A percentile compares a stretch with the other conserved stretches of the same genome.
Conservation (phyloP, 2,888 invertebrate species). For the Diadegma fenestrale region DNA sequence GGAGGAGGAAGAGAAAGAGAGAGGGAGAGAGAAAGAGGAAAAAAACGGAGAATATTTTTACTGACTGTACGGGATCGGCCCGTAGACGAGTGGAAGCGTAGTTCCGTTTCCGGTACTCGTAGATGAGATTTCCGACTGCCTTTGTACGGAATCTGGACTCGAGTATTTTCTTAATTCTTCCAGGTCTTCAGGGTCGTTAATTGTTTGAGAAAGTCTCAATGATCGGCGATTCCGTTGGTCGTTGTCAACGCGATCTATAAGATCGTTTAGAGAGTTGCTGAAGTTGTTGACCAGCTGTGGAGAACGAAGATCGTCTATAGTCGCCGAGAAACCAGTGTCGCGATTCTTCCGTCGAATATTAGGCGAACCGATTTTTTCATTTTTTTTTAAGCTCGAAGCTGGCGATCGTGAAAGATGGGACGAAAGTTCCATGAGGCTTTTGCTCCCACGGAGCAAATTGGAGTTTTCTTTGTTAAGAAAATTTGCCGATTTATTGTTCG, state of each 20-base stretch:
- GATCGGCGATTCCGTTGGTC: conserved; percentile 43
- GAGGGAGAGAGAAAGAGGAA: conserved; percentile 41
- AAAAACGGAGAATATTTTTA: conserved; percentile 80
- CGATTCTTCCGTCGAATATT: not conserved
- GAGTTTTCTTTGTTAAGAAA: conserved; percentile 40
- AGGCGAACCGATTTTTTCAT: conserved; percentile 4
- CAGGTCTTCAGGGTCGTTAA: conserved; percentile 25
- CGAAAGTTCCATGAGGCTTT: conserved; percentile 73
- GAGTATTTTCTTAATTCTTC: conserved; percentile 52
- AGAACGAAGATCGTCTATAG: conserved; percentile 75
- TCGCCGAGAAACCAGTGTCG: conserved; percentile 44
- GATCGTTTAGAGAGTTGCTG: conserved; percentile 76
- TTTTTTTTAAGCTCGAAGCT: conserved; percentile 17
- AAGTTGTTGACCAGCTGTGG: conserved; percentile 79
- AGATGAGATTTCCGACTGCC: conserved; percentile 72
- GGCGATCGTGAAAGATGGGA: conserved; percentile 53
- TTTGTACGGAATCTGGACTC: conserved; percentile 65
- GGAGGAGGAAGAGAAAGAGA: conserved; percentile 20
- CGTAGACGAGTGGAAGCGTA: conserved; percentile 91
- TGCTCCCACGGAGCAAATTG: conserved; percentile 67
- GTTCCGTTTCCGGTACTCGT: conserved; percentile 82
- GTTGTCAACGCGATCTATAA: conserved; percentile 54
- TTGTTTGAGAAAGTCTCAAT: conserved; percentile 20
- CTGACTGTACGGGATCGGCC: conserved; percentile 92
- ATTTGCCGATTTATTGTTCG: conserved; percentile 29